Percentiles rank a stretch among this genome's conserved stretches.
phyloP scores from a whole-genome alignment of 2,797 vertebrate genomes.

The Sebastes iracundus region DNA sequence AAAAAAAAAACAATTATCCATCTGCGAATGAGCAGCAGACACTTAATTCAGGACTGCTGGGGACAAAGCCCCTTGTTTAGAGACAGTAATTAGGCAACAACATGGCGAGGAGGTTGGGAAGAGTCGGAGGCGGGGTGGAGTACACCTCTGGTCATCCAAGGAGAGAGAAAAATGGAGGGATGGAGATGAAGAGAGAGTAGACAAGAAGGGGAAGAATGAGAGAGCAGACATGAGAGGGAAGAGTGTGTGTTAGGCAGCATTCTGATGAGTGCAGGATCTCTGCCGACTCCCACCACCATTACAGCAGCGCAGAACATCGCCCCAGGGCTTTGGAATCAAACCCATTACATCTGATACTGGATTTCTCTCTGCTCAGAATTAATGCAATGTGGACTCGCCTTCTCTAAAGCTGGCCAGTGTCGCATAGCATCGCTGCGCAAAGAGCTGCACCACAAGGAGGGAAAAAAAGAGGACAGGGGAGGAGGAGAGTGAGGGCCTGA shows the following conservation, averaged over 20 bases:
- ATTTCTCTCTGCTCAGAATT: conserved; percentile 71
- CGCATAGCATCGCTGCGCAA: conserved; percentile 70
- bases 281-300: conserved; percentile 66
- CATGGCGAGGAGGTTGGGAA: conserved; percentile 32
- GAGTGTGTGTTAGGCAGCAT: conserved; percentile 48
- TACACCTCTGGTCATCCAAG: conserved; percentile 50
- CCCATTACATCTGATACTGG: conserved; percentile 80
- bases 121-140: conserved; percentile 26
- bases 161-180: conserved; percentile 38
- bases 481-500: conserved; percentile 54
- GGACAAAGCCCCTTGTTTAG: conserved; percentile 57
- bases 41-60: conserved; percentile 60
- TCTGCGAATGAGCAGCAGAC: conserved; percentile 59
- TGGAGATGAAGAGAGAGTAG: conserved; percentile 23
- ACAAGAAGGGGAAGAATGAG: conserved; percentile 30
- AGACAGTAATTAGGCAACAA: conserved; percentile 63
- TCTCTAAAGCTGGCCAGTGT: conserved; percentile 67
- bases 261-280: conserved; percentile 70
- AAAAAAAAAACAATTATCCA: conserved; percentile 56
- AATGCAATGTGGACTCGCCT: conserved; percentile 73
- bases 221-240: conserved; percentile 44
- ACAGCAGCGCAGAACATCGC: conserved; percentile 64
- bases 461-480: conserved; percentile 51
- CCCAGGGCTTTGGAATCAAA: conserved; percentile 72
- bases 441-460: conserved; percentile 61